Evolutionary conservation across 2,888 invertebrate genomes (phyloP), one percentile per base, ranked within the genome.

Genomic region (Prenolepis imparis): DNA sequence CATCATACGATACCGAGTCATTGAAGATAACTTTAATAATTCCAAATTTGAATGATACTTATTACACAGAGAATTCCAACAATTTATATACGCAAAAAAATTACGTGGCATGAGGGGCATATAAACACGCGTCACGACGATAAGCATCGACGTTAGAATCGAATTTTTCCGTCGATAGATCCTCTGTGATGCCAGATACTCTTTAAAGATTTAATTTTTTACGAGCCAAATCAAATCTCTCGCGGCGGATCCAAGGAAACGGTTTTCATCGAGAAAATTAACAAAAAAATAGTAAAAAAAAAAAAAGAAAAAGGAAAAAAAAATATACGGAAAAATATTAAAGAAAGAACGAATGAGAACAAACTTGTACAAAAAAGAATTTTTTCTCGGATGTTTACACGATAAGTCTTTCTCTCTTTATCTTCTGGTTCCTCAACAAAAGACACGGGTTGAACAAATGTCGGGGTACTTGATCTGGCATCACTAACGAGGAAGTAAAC

Each of bases 171-270:
- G 66, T 75, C 63, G 70, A 39, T 28, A 48, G 44, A 68, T 80
- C 78, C 64, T 84, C 82, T 41, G 82, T 87, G 87, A 87, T 87
- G 87, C 84, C 84, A 87, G 84, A 83, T 87, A 61, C 18, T 66
- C 21, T 28, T 28, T 68, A 24, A 48, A 21, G 15, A 21, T 70
- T 74, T 86, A 39, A 61, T 78, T 72, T 86, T 80, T 9, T 84
- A 84, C 82, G 74, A 67, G 77, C 52, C 66, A 3, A 74, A 68
- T 78, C 63, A 68, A 83, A 83, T 63, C 44, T 48, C 24, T 61
- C 78, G 59, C 28, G 72, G 64, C 66, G 39, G 44, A 32, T 41
- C 24, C 57, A 63, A 63, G 41, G 21, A 39, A 72, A 24, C 12
- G 3, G 24, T 59, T 72, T 70, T 72, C 11, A 55, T 3, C 18